These are phyloP conservation scores for Antechinus stuartii DNA, from an alignment of 2,113 vertebrate genomes.

Conservation along the genomic window DNA sequence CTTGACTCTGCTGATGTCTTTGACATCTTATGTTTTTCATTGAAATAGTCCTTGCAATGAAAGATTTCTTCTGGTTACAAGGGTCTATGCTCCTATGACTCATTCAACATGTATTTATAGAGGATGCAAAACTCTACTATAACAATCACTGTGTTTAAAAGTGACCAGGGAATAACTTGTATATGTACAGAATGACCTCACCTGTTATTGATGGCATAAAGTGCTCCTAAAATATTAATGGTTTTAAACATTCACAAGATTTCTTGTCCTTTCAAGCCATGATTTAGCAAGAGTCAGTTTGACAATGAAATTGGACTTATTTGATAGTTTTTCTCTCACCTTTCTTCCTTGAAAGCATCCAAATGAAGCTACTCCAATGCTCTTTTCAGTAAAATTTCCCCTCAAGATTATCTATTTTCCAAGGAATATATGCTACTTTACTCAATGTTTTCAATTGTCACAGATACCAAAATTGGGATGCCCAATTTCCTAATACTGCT, in stretches of 20 bases:
- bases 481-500: conserved; percentile 10
- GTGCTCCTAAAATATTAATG: background rate
- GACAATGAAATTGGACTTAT: background rate
- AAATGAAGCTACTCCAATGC: background rate
- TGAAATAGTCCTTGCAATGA: background rate
- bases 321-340: background rate
- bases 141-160: background rate
- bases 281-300: background rate
- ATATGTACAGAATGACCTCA: background rate
- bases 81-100: background rate
- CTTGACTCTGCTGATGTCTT: background rate
- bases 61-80: background rate
- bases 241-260: background rate
- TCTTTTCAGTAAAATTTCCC: conserved; percentile 34
- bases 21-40: background rate
- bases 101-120: background rate
- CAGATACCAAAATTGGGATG: background rate
- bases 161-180: background rate
- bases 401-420: conserved; percentile 49
- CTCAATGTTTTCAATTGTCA: conserved; percentile 51
- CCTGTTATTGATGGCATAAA: conserved; percentile 8
- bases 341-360: background rate
- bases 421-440: conserved; percentile 27
- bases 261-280: background rate
- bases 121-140: background rate